Evolutionary conservation across 2,888 invertebrate species (phyloP).

Genomic region (Calameuta idolon): DNA sequence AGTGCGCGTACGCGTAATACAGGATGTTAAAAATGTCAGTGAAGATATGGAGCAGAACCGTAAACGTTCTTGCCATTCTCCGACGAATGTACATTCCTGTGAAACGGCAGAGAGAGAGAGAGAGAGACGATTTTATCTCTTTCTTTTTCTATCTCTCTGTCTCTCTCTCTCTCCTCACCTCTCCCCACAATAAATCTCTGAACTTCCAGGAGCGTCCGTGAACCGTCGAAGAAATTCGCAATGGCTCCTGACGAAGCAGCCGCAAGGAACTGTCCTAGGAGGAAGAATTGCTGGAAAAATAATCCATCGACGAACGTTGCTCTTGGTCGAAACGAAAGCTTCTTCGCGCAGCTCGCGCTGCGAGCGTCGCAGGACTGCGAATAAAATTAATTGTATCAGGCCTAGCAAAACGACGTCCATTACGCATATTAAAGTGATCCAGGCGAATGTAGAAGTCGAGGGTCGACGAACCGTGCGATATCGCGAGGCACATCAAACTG

Average conservation of each 20-base stretch:
- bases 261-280: neutral
- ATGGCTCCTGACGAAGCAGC: neutral
- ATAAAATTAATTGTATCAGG: neutral
- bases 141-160: neutral
- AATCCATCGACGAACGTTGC: neutral
- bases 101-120: neutral
- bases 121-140: neutral
- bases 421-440: constrained; percentile 28
- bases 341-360: no score
- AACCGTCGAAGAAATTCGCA: neutral
- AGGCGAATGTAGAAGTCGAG: constrained; percentile 25
- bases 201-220: neutral
- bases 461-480: constrained; percentile 24
- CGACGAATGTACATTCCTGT: neutral
- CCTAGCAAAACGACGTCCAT: constrained; percentile 27
- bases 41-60: neutral
- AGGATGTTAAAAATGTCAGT: constrained; percentile 3
- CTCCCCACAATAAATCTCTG: neutral
- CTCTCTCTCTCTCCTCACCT: neutral
- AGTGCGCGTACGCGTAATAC: neutral
- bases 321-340: neutral
- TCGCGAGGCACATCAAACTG: neutral
- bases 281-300: neutral
- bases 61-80: neutral
- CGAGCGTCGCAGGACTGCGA: neutral